These are phyloP conservation scores for Tillus elongatus DNA, from an alignment of 2,888 invertebrate genomes.

Conservation along the genomic window DNA sequence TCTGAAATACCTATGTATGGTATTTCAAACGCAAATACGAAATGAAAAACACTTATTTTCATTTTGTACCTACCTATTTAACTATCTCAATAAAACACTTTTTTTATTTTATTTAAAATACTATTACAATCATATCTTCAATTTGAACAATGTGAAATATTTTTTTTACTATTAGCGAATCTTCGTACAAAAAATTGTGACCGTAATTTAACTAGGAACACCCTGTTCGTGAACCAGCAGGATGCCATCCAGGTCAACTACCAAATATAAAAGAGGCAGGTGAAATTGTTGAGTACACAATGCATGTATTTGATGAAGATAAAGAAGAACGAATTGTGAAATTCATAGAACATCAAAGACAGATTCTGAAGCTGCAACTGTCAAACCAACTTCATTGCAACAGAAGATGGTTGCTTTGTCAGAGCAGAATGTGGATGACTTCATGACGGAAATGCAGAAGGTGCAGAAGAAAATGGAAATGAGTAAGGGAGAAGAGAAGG, in stretches of 20 bases:
- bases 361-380: conserved; percentile 18
- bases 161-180: too few species aligned
- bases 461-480: conserved; percentile 64
- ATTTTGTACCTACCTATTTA: too few species aligned
- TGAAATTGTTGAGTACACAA: conserved; percentile 44
- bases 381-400: conserved; percentile 68
- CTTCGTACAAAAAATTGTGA: too few species aligned
- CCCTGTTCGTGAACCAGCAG: conserved; percentile 62
- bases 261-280: conserved; percentile 61
- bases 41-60: too few species aligned
- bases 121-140: too few species aligned
- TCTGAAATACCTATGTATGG: too few species aligned
- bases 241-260: conserved; percentile 80
- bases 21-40: too few species aligned
- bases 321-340: conserved; percentile 25
- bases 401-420: conserved; percentile 82
- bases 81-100: too few species aligned
- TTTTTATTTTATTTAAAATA: too few species aligned
- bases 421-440: conserved; percentile 85
- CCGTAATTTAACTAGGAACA: too few species aligned
- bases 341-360: conserved; percentile 21
- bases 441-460: conserved; percentile 88
- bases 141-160: too few species aligned
- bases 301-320: conserved; percentile 28
- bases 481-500: conserved; percentile 23